phyloP scores from a whole-genome alignment of 2,888 invertebrate species.

The Calameuta pallipes region DNA sequence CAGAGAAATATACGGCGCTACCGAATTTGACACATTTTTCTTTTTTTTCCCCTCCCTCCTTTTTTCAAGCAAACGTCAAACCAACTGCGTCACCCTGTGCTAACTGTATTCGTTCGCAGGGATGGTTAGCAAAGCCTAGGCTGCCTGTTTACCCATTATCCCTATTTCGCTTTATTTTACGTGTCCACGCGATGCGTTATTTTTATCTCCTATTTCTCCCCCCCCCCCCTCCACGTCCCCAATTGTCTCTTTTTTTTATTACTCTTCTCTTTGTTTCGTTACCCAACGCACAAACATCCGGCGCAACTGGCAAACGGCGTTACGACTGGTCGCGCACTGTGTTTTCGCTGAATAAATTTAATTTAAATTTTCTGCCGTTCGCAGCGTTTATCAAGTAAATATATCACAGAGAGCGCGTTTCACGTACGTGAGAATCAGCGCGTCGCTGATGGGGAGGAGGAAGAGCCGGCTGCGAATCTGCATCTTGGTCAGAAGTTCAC shows the following conservation, averaged over 20 bases:
- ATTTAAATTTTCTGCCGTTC: conserved; percentile 53
- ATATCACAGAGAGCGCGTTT: conserved; percentile 34
- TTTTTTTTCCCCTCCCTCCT: not conserved
- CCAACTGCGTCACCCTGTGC: not conserved
- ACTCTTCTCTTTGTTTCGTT: conserved; percentile 15
- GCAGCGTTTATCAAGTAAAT: conserved; percentile 56
- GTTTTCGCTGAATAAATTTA: conserved; percentile 56
- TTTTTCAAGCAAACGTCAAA: not conserved
- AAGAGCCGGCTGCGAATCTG: not conserved
- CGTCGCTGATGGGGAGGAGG: not conserved
- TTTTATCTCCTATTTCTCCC: conserved; percentile 1
- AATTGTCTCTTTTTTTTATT: conserved; percentile 9
- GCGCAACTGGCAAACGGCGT: not conserved
- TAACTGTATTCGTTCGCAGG: not conserved
- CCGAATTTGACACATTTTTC: conserved; percentile 47
- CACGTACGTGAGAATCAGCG: not conserved
- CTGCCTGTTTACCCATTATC: conserved; percentile 19
- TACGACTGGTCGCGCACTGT: conserved; percentile 18
- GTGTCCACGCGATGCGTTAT: conserved; percentile 5
- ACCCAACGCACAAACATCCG: conserved; percentile 41
- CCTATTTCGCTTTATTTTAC: conserved; percentile 20
- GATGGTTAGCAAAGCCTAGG: not conserved
- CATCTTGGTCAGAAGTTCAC: too few species aligned
- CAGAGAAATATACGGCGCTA: not conserved
- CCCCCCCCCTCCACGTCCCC: not conserved